phyloP scores from a whole-genome alignment of 1,140 invertebrate species.

The Archegozetes longisetosus region DNA sequence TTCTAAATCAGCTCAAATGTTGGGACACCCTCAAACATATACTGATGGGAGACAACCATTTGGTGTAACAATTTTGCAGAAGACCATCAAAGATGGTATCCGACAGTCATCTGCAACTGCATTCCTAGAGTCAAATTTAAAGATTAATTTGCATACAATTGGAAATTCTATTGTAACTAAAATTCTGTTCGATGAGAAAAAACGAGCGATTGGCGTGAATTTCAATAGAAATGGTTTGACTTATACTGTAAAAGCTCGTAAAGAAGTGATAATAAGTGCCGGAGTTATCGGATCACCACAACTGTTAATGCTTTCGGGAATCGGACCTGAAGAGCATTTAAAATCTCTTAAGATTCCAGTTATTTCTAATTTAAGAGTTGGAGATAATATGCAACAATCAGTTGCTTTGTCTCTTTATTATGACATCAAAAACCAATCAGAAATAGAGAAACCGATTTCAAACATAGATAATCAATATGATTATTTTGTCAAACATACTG shows the following conservation, averaged over 20 bases:
- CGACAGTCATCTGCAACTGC: slow-evolving; percentile 77
- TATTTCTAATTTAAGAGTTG: slow-evolving; percentile 30
- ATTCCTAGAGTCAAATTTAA: slow-evolving; percentile 60
- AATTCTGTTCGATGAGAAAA: slow-evolving; percentile 38
- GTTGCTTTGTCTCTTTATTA: no score
- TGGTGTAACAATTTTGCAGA: slow-evolving; percentile 39
- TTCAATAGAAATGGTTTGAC: slow-evolving; percentile 44
- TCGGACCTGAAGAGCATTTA: slow-evolving; percentile 10
- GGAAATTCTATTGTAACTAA: slow-evolving; percentile 66
- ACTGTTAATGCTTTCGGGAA: no score
- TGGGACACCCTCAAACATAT: no score
- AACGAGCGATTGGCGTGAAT: slow-evolving; percentile 55
- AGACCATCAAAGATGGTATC: slow-evolving; percentile 57
- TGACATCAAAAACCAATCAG: no score
- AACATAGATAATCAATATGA: no score
- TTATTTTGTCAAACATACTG: no score
- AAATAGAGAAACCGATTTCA: no score
- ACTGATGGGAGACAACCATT: slow-evolving; percentile 52
- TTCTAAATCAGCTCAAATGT: no score
- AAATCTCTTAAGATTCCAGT: slow-evolving; percentile 25
- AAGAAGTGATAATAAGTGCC: no score
- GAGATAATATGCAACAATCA: slow-evolving; percentile 33
- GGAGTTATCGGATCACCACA: no score
- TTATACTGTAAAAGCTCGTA: slow-evolving; percentile 37
- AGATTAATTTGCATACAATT: slow-evolving; percentile 66